Base-by-base conservation (phyloP, 2,888 invertebrate species). In the Incurvaria masculella region DNA sequence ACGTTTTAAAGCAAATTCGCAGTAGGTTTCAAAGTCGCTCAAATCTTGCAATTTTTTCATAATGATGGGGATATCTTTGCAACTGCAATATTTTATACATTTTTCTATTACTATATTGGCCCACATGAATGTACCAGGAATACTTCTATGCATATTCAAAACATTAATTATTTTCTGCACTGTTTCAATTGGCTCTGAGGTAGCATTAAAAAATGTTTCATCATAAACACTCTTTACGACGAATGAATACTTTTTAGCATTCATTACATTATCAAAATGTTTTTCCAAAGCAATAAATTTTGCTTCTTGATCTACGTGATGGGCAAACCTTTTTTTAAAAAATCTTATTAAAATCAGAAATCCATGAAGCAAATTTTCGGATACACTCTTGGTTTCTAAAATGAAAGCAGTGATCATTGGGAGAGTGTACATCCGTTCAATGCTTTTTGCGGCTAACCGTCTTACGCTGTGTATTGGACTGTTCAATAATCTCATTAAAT, bases 381-480 rank as follows among this genome's bases (percentile, higher is more conserved):
- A 54, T 4, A 51, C 21, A 48, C 45, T 52, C 39, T 58, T 52
- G 55, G 55, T 33, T 56, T 53, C 19, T 61, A 39, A 21, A 68
- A 27, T 42, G 53, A 46, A 49, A 21, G 61, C 45, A 51, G 59
- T 58, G 43, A 68, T 64, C 10, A 51, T 51, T 45, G 62, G 54
- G 49, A 68, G 65, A 45, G 64, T 54, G 51, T 63, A 75, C 48
- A 76, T 68, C 54, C 74, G 74, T 52, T 64, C 68, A 53, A 79
- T 70, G 40, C 70, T 68, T 57, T 67, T 70, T 4, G 78, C 72
- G 42, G 71, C 63, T 19, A 80, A 60, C 21, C 74, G 62, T 50
- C 81, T 62, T 6, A 80, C 73, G 19, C 69, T 68, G 49, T 67
- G 68, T 53, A 79, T 70, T 8, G 76, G 72, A 53, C 79, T 79